phyloP scores from a whole-genome alignment of 2,888 invertebrate species.

The Flabesymbios commensalis region DNA sequence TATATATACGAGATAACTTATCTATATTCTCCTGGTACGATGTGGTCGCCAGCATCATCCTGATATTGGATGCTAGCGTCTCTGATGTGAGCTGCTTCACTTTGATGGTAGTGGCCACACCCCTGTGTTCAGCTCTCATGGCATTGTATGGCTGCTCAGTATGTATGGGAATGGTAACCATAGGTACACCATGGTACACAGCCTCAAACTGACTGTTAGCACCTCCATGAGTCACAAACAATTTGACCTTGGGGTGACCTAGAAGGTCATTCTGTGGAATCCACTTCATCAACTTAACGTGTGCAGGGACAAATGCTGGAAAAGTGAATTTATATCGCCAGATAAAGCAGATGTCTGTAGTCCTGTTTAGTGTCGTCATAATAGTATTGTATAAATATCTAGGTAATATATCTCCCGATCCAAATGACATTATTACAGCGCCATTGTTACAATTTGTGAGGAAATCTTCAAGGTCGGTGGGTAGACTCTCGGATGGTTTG shows the following conservation, averaged over 20 bases:
- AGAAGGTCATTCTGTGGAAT: background rate
- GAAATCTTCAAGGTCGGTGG: no score
- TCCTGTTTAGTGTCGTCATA: no score
- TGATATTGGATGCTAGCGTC: background rate
- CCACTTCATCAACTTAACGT: no score
- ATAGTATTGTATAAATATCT: no score
- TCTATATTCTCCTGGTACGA: background rate
- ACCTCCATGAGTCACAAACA: background rate
- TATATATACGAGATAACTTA: background rate
- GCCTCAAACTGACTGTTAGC: background rate
- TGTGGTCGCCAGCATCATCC: background rate
- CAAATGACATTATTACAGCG: no score
- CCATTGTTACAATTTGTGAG: no score
- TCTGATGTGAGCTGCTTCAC: background rate
- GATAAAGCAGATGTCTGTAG: no score
- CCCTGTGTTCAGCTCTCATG: background rate
- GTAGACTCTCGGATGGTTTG: no score
- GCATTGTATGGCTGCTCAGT: background rate
- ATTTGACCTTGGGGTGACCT: background rate
- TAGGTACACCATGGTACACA: constrained; percentile 1
- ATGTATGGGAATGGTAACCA: background rate
- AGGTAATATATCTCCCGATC: no score
- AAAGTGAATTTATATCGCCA: no score
- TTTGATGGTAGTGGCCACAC: background rate
- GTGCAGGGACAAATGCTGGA: no score